Conservation (phyloP, 2,888 invertebrate species). For the Cyrtodaria siliqua region DNA sequence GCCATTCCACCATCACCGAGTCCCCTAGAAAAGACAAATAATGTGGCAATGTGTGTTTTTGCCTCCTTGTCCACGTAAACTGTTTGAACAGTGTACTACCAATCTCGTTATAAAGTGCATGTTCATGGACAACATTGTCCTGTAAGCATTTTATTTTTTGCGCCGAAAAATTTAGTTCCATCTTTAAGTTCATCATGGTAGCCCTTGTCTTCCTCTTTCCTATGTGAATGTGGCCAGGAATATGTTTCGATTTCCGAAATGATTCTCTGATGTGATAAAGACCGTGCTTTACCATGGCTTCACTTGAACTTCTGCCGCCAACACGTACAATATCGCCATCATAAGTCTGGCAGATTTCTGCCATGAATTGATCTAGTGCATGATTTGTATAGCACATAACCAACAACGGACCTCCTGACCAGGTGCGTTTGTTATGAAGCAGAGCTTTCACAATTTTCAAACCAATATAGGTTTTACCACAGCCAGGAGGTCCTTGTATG, state of each 20-base stretch:
- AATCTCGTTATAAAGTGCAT: conserved; percentile 5
- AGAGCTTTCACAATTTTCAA: conserved; percentile 90
- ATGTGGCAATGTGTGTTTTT: neutral
- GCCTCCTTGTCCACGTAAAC: neutral
- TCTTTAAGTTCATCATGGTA: neutral
- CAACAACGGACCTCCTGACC: conserved; percentile 82
- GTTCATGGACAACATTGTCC: conserved; percentile 15
- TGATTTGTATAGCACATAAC: conserved; percentile 85
- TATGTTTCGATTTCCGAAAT: neutral
- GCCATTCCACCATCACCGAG: conserved; percentile 4
- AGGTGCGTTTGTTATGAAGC: conserved; percentile 87
- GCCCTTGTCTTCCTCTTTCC: neutral
- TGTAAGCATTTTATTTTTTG: conserved; percentile 1
- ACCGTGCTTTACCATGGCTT: conserved; percentile 62
- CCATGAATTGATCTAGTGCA: conserved; percentile 84
- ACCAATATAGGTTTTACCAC: conserved; percentile 94
- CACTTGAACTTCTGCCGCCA: conserved; percentile 77
- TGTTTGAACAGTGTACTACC: conserved; percentile 1
- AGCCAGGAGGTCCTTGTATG: conserved; percentile 91
- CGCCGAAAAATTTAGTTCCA: neutral
- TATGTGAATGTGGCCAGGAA: conserved; percentile 2
- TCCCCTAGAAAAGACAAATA: neutral
- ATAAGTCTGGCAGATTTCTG: conserved; percentile 74
- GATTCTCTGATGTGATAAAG: conserved; percentile 45
- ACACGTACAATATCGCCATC: conserved; percentile 77